A percentile compares a stretch with the other conserved stretches of the same genome.
Evolutionary conservation across 2,888 invertebrate genomes (phyloP).

Genomic region (Polydrusus tereticollis): DNA sequence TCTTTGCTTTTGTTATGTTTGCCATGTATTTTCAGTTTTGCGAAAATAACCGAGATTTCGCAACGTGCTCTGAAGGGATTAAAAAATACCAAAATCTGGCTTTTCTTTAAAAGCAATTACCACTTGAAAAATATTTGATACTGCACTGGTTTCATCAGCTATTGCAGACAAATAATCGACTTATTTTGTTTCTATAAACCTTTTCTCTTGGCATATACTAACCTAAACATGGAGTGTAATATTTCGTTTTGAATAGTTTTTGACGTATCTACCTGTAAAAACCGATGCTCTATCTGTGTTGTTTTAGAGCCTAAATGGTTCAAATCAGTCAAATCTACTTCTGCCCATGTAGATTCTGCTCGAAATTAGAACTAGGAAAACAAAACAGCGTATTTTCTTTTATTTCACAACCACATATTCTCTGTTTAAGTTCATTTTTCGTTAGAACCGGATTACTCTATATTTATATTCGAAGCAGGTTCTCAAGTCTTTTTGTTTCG

Average conservation of each 20-base stretch:
- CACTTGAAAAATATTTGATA: constrained; percentile 31
- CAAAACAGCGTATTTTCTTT: constrained; percentile 31
- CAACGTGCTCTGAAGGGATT: constrained; percentile 26
- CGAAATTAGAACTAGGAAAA: constrained; percentile 38
- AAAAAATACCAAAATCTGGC: constrained; percentile 41
- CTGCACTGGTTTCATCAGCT: constrained; percentile 30
- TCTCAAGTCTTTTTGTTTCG: constrained; percentile 24
- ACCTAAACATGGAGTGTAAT: constrained; percentile 32
- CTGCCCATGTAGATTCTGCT: constrained; percentile 38
- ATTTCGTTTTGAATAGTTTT: constrained; percentile 46
- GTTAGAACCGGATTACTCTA: constrained; percentile 15
- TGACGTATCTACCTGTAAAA: constrained; percentile 36
- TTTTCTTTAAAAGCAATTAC: constrained; percentile 37
- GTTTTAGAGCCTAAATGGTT: constrained; percentile 32
- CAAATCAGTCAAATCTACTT: constrained; percentile 34
- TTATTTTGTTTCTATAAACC: constrained; percentile 30
- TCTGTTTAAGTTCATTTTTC: constrained; percentile 21
- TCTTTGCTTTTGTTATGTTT: constrained; percentile 23
- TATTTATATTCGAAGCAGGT: constrained; percentile 21
- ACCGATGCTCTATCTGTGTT: constrained; percentile 37
- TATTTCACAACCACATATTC: constrained; percentile 16
- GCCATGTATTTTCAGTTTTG: constrained; percentile 16
- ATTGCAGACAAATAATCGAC: constrained; percentile 1
- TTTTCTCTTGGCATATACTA: constrained; percentile 38
- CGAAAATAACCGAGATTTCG: constrained; percentile 19